phyloP scores from a whole-genome alignment of 2,888 invertebrate species.

The Zaprionus obscuricornis region DNA sequence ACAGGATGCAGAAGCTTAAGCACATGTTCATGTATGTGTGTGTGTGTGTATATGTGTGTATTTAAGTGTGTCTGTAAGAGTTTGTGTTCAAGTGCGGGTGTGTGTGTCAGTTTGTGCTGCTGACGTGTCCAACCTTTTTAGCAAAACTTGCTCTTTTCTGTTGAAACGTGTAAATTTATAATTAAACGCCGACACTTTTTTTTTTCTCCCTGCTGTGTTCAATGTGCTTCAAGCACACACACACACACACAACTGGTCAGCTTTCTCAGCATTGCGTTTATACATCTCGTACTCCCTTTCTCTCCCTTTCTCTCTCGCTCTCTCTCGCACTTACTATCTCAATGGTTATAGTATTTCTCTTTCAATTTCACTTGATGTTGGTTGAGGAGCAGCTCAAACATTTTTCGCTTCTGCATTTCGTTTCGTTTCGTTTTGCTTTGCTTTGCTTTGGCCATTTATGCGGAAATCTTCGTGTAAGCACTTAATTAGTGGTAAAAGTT shows the following conservation, averaged over 20 bases:
- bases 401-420: too few relatives aligned
- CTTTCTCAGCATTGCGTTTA: too few relatives aligned
- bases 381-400: slow-evolving; percentile 6
- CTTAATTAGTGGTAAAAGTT: slow-evolving; percentile 78
- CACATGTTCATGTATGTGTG: slow-evolving; percentile 28
- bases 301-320: slow-evolving; percentile 3
- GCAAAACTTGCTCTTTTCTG: slow-evolving; percentile 71
- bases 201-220: slow-evolving; percentile 5
- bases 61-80: slow-evolving; percentile 2
- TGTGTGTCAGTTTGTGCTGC: slow-evolving; percentile 39
- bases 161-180: slow-evolving; percentile 73
- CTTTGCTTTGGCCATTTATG: slow-evolving; percentile 51
- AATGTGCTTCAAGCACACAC: slow-evolving; percentile 32
- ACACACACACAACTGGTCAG: slow-evolving; percentile 8
- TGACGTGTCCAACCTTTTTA: slow-evolving; percentile 67
- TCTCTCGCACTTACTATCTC: background rate
- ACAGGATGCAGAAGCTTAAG: slow-evolving; percentile 8
- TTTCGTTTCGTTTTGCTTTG: slow-evolving; percentile 17
- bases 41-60: slow-evolving; percentile 4
- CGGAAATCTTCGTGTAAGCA: slow-evolving; percentile 74
- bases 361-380: slow-evolving; percentile 17
- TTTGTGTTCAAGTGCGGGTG: slow-evolving; percentile 7
- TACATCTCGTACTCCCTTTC: slow-evolving; percentile 21
- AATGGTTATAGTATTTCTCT: background rate
- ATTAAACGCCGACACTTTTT: slow-evolving; percentile 72